phyloP scores from a whole-genome alignment of 2,113 vertebrate species.

The Pan paniscus region DNA sequence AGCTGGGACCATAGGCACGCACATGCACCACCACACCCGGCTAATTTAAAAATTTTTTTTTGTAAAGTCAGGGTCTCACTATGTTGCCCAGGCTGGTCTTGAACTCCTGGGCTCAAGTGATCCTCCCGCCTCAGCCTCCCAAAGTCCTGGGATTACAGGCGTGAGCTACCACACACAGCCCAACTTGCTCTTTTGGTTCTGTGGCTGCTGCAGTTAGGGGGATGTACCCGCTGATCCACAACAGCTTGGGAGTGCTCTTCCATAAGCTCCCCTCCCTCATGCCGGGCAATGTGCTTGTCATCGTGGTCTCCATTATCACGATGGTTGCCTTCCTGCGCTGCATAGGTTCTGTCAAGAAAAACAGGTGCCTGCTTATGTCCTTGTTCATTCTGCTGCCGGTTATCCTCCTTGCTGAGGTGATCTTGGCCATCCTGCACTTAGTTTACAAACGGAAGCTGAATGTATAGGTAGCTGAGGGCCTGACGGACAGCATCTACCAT shows the following conservation, averaged over 20 bases:
- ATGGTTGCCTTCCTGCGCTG: constrained; percentile 92
- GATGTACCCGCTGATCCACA: constrained; percentile 79
- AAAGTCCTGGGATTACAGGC: no score
- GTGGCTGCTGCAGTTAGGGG: constrained; percentile 85
- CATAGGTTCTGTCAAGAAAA: constrained; percentile 91
- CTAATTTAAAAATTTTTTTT: no score
- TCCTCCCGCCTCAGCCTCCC: no score
- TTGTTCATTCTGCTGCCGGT: constrained; percentile 90
- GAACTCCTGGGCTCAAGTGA: no score
- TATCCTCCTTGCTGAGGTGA: constrained; percentile 89
- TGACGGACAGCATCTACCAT: constrained; percentile 57
- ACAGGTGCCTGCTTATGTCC: constrained; percentile 91
- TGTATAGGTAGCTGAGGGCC: neutral
- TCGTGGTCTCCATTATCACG: constrained; percentile 88
- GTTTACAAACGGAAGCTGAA: constrained; percentile 79
- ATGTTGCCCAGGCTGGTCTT: neutral
- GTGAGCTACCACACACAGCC: no score
- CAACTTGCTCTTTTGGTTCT: constrained; percentile 80
- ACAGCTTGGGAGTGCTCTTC: constrained; percentile 76
- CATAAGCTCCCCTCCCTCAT: constrained; percentile 79
- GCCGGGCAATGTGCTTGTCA: constrained; percentile 83
- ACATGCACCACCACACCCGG: no score
- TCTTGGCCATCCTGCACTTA: constrained; percentile 86
- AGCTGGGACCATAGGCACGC: no score
- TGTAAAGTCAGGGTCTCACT: neutral